Conservation (phyloP, 2,797 vertebrate genomes). For the Amphiprion clarkii region DNA sequence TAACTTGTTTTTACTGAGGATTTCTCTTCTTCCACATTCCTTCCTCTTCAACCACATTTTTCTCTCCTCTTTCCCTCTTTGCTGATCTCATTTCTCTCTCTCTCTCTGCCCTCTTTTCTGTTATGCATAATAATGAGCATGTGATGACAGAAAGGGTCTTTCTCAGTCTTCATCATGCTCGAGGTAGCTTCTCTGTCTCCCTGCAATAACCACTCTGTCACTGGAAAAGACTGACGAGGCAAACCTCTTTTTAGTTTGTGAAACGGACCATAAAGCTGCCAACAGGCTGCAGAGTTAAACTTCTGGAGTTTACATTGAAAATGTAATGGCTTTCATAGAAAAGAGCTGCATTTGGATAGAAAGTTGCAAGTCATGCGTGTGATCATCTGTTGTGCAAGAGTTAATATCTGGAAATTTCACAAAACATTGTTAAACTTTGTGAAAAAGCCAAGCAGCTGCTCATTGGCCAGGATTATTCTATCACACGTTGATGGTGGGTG, state of each 20-base stretch:
- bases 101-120: not conserved
- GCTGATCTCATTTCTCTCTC: not conserved
- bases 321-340: not conserved
- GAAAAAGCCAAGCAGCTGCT: not conserved
- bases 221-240: not conserved
- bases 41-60: constrained; percentile 2
- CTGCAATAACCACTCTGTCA: not conserved
- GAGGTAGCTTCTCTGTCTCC: constrained; percentile 12
- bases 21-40: constrained; percentile 30
- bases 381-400: not conserved
- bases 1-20: constrained; percentile 37
- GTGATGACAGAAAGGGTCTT: constrained; percentile 38
- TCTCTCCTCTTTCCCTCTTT: not conserved
- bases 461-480: constrained; percentile 1
- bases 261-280: constrained; percentile 10
- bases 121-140: constrained; percentile 25
- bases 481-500: constrained; percentile 9
- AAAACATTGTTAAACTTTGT: constrained; percentile 4
- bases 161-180: constrained; percentile 2
- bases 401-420: constrained; percentile 18
- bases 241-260: constrained; percentile 3
- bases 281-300: not conserved
- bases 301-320: not conserved
- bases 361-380: constrained; percentile 1
- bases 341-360: not conserved